Evolutionary conservation across 1,140 invertebrate species (phyloP).

Genomic region (Drosophila gunungcola): DNA sequence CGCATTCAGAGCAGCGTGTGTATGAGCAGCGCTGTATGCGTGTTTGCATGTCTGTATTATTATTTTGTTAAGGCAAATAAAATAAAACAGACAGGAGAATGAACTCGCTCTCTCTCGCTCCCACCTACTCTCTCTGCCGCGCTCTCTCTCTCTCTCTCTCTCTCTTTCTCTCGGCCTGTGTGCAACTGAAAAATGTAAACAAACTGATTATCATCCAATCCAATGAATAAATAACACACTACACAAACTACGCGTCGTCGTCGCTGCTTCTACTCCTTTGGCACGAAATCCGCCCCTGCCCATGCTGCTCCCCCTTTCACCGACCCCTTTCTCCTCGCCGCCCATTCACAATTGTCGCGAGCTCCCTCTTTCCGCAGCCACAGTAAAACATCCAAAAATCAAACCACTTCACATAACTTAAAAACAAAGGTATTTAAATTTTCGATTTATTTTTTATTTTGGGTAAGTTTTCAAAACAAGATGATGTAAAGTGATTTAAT

Average conservation of each 20-base stretch:
- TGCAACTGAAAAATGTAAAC: constrained; percentile 84
- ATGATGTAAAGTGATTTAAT: no score
- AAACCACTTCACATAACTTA: no score
- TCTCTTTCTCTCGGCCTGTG: constrained; percentile 13
- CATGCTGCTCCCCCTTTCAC: not conserved
- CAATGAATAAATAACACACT: constrained; percentile 83
- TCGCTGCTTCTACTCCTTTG: constrained; percentile 51
- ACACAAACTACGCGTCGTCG: constrained; percentile 46
- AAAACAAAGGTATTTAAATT: no score
- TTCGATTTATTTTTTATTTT: no score
- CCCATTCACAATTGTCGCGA: constrained; percentile 44
- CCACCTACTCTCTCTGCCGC: not conserved
- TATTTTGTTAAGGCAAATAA: constrained; percentile 81
- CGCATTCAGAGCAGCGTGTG: constrained; percentile 57
- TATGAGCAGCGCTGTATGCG: constrained; percentile 36
- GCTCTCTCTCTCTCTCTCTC: not conserved
- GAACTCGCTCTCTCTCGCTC: constrained; percentile 45
- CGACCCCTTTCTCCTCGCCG: constrained; percentile 6
- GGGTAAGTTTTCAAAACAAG: no score
- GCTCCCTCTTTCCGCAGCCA: constrained; percentile 1
- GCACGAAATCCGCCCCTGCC: constrained; percentile 40
- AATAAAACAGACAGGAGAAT: constrained; percentile 70
- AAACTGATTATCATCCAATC: constrained; percentile 84
- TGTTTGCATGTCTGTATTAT: constrained; percentile 76
- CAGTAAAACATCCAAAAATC: not conserved